Evolutionary conservation across 1,140 invertebrate species (phyloP).

Genomic region (Thaumetopoea pityocampa): DNA sequence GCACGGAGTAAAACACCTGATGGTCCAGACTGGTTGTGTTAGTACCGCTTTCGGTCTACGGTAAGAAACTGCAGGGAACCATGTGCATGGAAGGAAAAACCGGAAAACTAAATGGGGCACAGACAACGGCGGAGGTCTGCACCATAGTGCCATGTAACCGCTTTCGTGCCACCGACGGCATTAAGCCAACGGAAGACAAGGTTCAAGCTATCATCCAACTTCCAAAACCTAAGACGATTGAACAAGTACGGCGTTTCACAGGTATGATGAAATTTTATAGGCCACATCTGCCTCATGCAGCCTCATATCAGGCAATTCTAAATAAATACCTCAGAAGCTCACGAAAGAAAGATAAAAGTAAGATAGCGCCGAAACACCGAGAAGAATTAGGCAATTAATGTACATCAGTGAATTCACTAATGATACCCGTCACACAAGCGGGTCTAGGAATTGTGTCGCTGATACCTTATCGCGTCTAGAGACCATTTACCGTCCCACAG

Average conservation of each 20-base stretch:
- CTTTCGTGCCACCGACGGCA: too few species aligned
- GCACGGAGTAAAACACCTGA: too few species aligned
- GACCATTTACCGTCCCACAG: not conserved
- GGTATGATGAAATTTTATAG: slow-evolving; percentile 43
- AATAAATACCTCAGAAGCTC: too few species aligned
- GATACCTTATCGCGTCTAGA: not conserved
- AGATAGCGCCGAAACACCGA: too few species aligned
- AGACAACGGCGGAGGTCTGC: too few species aligned
- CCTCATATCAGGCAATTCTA: slow-evolving; percentile 26
- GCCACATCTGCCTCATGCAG: slow-evolving; percentile 23
- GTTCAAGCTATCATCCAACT: slow-evolving; percentile 29
- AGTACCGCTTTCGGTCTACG: too few species aligned
- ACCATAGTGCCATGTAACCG: too few species aligned
- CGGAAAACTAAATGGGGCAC: too few species aligned
- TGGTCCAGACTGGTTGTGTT: too few species aligned
- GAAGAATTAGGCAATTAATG: slow-evolving; percentile 5
- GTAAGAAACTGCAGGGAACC: too few species aligned
- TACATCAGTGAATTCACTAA: not conserved
- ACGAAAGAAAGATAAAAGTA: too few species aligned
- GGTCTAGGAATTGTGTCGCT: not conserved
- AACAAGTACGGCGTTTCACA: slow-evolving; percentile 36
- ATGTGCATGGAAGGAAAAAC: too few species aligned
- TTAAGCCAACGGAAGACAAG: slow-evolving; percentile 11
- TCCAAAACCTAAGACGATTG: slow-evolving; percentile 22
- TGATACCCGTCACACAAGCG: slow-evolving; percentile 1